phyloP scores from a whole-genome alignment of 1,140 invertebrate species.

The Hylaeus volcanicus region DNA sequence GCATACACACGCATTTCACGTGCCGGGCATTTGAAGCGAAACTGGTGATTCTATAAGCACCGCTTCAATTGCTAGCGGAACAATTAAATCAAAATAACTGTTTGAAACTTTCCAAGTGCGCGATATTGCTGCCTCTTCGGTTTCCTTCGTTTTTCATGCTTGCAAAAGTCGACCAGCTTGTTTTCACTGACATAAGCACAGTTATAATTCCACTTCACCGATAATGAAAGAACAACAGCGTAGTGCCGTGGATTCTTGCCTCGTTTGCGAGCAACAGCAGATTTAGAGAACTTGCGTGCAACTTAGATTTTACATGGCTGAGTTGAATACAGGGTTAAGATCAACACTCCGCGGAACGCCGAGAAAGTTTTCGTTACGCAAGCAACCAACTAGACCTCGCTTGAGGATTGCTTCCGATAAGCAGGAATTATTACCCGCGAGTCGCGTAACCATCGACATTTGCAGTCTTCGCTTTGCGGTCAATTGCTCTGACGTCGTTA shows the following conservation, averaged over 20 bases:
- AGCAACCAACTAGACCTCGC: constrained; percentile 33
- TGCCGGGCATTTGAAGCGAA: neutral
- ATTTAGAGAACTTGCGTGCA: constrained; percentile 40
- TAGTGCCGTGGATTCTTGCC: constrained; percentile 50
- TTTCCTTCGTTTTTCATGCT: neutral
- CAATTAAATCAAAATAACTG: constrained; percentile 22
- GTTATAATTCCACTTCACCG: constrained; percentile 23
- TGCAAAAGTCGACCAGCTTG: neutral
- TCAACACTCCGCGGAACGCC: constrained; percentile 50
- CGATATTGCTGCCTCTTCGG: neutral
- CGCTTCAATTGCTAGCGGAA: constrained; percentile 13
- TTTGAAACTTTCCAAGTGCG: neutral
- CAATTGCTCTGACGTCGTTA: neutral
- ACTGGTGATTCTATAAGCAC: constrained; percentile 18
- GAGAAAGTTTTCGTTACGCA: constrained; percentile 51
- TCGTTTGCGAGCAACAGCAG: constrained; percentile 37
- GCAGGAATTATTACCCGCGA: constrained; percentile 34
- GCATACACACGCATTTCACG: neutral
- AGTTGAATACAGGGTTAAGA: constrained; percentile 53
- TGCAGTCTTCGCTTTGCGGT: neutral
- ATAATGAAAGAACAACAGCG: constrained; percentile 58
- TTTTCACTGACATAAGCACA: constrained; percentile 24
- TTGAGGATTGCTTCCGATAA: constrained; percentile 40
- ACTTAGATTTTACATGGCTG: constrained; percentile 60
- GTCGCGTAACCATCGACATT: constrained; percentile 32